A percentile compares a stretch with the other conserved stretches of the same genome.
phyloP scores from a whole-genome alignment of 2,888 invertebrate genomes.

The Volucella inflata region DNA sequence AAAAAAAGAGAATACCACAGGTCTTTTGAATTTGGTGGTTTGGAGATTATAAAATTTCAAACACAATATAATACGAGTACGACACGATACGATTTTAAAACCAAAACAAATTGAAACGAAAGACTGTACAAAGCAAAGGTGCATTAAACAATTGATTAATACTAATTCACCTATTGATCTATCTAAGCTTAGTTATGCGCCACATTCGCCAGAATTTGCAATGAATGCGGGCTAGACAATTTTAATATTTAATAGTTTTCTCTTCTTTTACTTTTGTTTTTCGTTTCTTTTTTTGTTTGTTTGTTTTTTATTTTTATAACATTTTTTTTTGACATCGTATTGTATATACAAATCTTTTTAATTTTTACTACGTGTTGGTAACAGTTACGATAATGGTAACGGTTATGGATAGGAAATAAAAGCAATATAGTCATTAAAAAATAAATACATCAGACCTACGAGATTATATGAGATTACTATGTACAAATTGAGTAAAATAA shows the following conservation, averaged over 20 bases:
- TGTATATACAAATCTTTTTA: slow-evolving; percentile 32
- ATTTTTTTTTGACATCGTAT: neutral
- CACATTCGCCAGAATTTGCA: slow-evolving; percentile 28
- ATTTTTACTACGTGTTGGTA: slow-evolving; percentile 8
- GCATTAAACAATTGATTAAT: slow-evolving; percentile 65
- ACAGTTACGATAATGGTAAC: neutral
- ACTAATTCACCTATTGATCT: slow-evolving; percentile 66
- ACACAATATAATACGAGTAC: too few relatives aligned
- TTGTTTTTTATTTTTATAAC: neutral
- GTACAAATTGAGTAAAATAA: slow-evolving; percentile 60
- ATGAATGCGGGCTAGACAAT: slow-evolving; percentile 19
- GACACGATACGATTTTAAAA: slow-evolving; percentile 1
- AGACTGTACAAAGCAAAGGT: slow-evolving; percentile 14
- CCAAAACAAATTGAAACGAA: slow-evolving; percentile 11
- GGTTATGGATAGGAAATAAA: slow-evolving; percentile 11
- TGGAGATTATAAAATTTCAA: too few relatives aligned
- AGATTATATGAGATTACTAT: slow-evolving; percentile 59
- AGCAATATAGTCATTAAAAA: slow-evolving; percentile 10
- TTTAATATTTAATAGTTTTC: neutral
- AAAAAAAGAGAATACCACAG: too few relatives aligned
- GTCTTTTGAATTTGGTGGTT: too few relatives aligned
- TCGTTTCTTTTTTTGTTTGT: neutral
- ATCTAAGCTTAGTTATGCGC: slow-evolving; percentile 64
- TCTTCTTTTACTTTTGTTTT: neutral
- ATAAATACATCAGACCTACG: slow-evolving; percentile 43